Evolutionary conservation across 1,140 invertebrate species (phyloP).

Genomic region (Fopius arisanus): DNA sequence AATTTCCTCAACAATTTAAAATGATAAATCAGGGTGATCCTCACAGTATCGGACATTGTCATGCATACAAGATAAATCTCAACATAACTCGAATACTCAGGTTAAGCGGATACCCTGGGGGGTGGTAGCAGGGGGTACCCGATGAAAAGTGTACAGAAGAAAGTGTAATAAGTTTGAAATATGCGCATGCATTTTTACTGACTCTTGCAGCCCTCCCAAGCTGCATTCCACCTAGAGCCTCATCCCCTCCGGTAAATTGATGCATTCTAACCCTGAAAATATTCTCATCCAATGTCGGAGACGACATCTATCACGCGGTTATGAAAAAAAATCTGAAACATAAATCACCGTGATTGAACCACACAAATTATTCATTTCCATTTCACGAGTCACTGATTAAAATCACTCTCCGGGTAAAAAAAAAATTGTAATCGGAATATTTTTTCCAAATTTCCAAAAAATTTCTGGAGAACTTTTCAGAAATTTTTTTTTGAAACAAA

Average conservation of each 20-base stretch:
- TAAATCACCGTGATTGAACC: neutral
- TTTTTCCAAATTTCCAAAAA: no score
- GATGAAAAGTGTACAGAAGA: constrained; percentile 16
- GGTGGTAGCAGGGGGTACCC: neutral
- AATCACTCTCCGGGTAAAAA: no score
- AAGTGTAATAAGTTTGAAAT: constrained; percentile 24
- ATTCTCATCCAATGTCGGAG: neutral
- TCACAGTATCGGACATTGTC: neutral
- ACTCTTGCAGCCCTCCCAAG: neutral
- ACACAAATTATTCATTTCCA: neutral
- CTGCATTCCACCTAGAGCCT: neutral
- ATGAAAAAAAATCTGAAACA: neutral
- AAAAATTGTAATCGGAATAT: no score
- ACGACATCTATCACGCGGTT: neutral
- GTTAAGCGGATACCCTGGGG: neutral
- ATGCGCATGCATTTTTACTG: constrained; percentile 22
- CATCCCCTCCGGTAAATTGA: neutral
- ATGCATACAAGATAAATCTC: neutral
- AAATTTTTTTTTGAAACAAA: no score
- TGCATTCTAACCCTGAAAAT: neutral
- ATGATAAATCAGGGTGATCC: no score
- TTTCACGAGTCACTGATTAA: neutral
- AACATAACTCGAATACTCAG: neutral
- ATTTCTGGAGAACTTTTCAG: no score
- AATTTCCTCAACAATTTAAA: no score